phyloP scores from a whole-genome alignment of 2,113 vertebrate species.

The Rutilus rutilus region DNA sequence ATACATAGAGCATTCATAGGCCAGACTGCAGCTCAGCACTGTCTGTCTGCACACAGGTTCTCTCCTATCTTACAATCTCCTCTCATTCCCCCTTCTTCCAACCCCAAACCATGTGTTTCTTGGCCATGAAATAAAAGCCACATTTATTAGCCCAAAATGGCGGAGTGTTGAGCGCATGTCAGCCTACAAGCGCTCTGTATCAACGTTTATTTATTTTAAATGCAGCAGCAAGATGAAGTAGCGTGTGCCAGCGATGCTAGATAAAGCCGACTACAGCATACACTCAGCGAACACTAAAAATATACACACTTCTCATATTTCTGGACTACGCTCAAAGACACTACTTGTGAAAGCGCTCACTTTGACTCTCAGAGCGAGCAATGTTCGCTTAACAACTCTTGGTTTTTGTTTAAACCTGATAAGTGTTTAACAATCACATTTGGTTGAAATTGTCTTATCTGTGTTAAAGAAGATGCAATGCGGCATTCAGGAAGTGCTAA shows the following conservation, averaged over 20 bases:
- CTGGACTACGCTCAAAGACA: constrained; percentile 30
- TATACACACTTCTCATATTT: constrained; percentile 48
- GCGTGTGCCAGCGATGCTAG: constrained; percentile 36
- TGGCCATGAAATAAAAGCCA: constrained; percentile 50
- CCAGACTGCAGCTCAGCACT: constrained; percentile 6
- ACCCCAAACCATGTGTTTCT: constrained; percentile 34
- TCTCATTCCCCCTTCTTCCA: constrained; percentile 20
- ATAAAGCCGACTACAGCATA: constrained; percentile 44
- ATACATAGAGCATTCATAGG: constrained; percentile 13
- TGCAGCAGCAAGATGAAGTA: constrained; percentile 38
- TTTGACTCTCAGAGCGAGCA: constrained; percentile 32
- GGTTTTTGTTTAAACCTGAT: constrained; percentile 18
- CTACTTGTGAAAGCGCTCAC: constrained; percentile 36
- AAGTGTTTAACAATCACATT: constrained; percentile 11
- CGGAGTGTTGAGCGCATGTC: constrained; percentile 31
- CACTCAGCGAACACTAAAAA: constrained; percentile 45
- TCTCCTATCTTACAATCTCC: constrained; percentile 15
- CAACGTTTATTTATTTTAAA: constrained; percentile 51
- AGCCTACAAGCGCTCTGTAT: constrained; percentile 24
- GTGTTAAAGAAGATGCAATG: background rate
- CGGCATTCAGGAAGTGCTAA: background rate
- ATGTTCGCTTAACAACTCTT: constrained; percentile 13
- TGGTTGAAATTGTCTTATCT: background rate
- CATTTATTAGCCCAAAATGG: constrained; percentile 47
- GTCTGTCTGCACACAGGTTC: constrained; percentile 16